Conservation (phyloP, 2,888 invertebrate species). For the Drosophila subsilvestris region DNA sequence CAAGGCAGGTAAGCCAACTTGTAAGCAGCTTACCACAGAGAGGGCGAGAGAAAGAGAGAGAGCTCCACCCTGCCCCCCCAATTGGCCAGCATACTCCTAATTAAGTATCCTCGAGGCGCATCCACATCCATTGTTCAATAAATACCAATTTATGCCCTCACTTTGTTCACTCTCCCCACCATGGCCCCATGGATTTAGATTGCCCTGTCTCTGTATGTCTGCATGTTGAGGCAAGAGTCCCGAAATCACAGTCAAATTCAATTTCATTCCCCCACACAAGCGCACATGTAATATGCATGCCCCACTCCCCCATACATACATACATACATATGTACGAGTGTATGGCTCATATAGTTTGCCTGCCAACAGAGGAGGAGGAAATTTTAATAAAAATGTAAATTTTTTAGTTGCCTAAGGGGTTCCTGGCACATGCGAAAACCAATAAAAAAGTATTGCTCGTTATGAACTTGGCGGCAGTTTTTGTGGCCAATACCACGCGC, state of each 20-base stretch:
- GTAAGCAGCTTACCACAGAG: conserved; percentile 30
- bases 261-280: conserved; percentile 26
- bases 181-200: not conserved
- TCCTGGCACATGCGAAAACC: conserved; percentile 65
- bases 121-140: conserved; percentile 38
- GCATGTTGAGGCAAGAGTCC: conserved; percentile 4
- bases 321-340: conserved; percentile 5
- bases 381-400: conserved; percentile 77
- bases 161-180: conserved; percentile 9
- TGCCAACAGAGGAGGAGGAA: conserved; percentile 38
- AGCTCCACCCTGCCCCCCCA: conserved; percentile 1
- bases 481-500: conserved; percentile 24
- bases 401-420: conserved; percentile 65
- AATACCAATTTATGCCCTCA: conserved; percentile 43
- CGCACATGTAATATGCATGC: conserved; percentile 13
- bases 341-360: conserved; percentile 45
- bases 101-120: conserved; percentile 36
- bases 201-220: conserved; percentile 2
- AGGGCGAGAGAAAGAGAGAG: not conserved
- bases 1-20: not conserved
- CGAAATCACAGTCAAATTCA: conserved; percentile 45
- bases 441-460: conserved; percentile 74
- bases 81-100: conserved; percentile 14
- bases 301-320: not conserved
- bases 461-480: conserved; percentile 69